Evolutionary conservation across 2,113 vertebrate genomes (phyloP).

Genomic region (Megatriorchis doriae): DNA sequence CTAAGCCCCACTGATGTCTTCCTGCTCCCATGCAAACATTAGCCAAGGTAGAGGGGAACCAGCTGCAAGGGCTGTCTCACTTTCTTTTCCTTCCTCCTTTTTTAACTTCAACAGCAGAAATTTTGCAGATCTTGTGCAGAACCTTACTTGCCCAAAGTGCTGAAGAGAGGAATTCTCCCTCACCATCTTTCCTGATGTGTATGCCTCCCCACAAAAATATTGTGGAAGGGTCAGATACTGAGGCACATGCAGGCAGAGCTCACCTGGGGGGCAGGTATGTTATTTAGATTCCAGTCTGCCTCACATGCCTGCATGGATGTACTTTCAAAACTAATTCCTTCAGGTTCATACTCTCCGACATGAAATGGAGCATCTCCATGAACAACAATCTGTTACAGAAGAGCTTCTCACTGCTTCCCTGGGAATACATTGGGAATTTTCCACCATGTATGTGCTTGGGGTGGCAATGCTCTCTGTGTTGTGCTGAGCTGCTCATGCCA

Average conservation of each 20-base stretch:
- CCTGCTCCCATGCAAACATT: background rate
- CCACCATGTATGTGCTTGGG: rapidly evolving
- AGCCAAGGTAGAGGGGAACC: background rate
- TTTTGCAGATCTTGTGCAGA: background rate
- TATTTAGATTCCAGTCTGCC: background rate
- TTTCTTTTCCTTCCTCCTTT: background rate
- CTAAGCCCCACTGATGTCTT: background rate
- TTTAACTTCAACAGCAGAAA: background rate
- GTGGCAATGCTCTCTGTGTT: rapidly evolving
- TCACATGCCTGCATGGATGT: background rate
- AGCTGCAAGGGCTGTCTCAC: background rate
- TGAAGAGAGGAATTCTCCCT: background rate
- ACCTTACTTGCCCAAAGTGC: background rate
- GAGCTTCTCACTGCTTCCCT: background rate
- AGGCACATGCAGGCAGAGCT: background rate
- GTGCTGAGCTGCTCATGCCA: background rate
- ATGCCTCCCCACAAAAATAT: background rate
- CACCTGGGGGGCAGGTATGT: background rate
- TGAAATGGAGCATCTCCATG: background rate
- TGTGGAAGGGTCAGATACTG: background rate
- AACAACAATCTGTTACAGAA: background rate
- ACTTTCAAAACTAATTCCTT: background rate
- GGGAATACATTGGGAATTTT: background rate
- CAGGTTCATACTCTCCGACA: background rate
- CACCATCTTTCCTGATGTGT: background rate